phyloP scores from a whole-genome alignment of 2,797 vertebrate genomes.

The Ispidina picta region DNA sequence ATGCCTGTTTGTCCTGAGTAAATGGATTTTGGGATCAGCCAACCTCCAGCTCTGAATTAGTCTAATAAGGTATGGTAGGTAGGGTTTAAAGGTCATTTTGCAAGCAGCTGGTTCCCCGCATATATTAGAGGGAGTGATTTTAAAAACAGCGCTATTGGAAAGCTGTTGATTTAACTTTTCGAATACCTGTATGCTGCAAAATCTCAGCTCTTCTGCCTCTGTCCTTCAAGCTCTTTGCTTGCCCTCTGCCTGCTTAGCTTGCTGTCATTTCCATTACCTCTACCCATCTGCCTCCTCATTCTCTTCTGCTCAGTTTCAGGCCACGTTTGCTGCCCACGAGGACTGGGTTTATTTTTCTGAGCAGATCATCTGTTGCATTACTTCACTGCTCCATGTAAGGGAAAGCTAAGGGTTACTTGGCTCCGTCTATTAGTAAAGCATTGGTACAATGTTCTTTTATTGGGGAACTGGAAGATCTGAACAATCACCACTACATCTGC shows the following conservation, averaged over 20 bases:
- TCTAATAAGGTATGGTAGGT: constrained; percentile 5
- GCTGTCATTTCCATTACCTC: constrained; percentile 68
- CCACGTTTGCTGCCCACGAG: constrained; percentile 38
- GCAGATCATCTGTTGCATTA: constrained; percentile 55
- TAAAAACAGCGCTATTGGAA: constrained; percentile 20
- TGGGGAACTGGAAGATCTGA: neutral
- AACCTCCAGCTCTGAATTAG: constrained; percentile 29
- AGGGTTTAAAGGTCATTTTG: constrained; percentile 22
- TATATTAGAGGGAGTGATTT: neutral
- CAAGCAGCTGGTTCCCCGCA: constrained; percentile 34
- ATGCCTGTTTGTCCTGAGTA: constrained; percentile 28
- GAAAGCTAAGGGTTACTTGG: neutral
- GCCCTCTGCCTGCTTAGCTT: constrained; percentile 53
- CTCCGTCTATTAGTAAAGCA: neutral
- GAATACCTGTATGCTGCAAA: neutral
- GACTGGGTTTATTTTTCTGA: constrained; percentile 65
- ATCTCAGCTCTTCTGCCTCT: constrained; percentile 6
- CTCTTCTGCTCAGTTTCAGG: constrained; percentile 41
- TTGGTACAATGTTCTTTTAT: neutral
- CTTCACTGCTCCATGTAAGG: neutral
- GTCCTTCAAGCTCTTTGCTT: constrained; percentile 60
- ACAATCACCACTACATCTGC: neutral
- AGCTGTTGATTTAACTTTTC: constrained; percentile 40
- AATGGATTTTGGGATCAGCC: constrained; percentile 42
- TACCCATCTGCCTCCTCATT: constrained; percentile 56